Conservation (phyloP, 2,888 invertebrate genomes). For the Neoascia interrupta region DNA sequence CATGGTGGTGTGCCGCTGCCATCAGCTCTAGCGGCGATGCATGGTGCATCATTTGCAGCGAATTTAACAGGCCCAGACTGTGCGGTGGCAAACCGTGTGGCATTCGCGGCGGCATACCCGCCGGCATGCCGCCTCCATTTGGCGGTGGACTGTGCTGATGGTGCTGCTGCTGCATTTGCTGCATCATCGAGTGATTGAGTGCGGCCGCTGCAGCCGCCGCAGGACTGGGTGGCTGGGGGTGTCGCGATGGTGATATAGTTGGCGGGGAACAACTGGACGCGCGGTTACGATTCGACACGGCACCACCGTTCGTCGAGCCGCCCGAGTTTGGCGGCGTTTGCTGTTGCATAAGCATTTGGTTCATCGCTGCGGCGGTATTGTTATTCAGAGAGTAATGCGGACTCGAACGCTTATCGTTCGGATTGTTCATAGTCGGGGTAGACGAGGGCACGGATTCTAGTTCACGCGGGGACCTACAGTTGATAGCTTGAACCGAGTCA, state of each 20-base stretch:
- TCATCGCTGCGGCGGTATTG: slow-evolving; percentile 66
- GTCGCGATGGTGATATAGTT: slow-evolving; percentile 77
- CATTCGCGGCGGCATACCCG: slow-evolving; percentile 82
- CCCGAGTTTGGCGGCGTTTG: slow-evolving; percentile 76
- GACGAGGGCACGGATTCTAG: slow-evolving; percentile 50
- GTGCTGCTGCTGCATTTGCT: slow-evolving; percentile 78
- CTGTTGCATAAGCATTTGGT: slow-evolving; percentile 72
- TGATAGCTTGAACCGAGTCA: slow-evolving; percentile 75
- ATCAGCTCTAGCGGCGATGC: slow-evolving; percentile 90
- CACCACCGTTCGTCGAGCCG: slow-evolving; percentile 74
- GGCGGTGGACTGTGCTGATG: slow-evolving; percentile 85
- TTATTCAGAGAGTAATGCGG: slow-evolving; percentile 70
- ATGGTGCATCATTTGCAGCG: slow-evolving; percentile 88
- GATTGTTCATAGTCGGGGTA: slow-evolving; percentile 56
- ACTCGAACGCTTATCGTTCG: slow-evolving; percentile 74
- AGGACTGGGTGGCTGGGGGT: slow-evolving; percentile 78
- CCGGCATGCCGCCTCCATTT: slow-evolving; percentile 75
- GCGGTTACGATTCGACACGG: slow-evolving; percentile 73
- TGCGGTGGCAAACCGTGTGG: slow-evolving; percentile 91
- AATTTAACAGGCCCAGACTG: slow-evolving; percentile 90
- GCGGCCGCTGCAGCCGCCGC: slow-evolving; percentile 75
- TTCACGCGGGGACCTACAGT: slow-evolving; percentile 64
- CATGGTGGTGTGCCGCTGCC: slow-evolving; percentile 91
- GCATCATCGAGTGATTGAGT: slow-evolving; percentile 79
- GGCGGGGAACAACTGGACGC: slow-evolving; percentile 78